Percentiles rank a stretch among this genome's conserved stretches.
These are phyloP conservation scores for Grallaria varia DNA, from an alignment of 2,113 vertebrate genomes.

Conservation along the genomic window DNA sequence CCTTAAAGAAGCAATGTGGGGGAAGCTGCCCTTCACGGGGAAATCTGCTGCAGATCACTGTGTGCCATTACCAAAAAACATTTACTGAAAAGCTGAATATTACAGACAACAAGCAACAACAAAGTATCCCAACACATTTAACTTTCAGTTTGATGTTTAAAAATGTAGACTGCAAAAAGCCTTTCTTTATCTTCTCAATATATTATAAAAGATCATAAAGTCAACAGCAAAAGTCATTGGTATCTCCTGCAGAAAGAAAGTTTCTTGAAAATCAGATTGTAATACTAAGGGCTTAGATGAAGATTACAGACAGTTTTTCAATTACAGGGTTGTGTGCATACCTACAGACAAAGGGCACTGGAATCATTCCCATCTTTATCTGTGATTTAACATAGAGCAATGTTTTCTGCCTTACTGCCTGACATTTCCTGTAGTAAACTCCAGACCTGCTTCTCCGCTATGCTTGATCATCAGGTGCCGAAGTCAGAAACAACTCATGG, in stretches of 20 bases:
- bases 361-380: neutral
- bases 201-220: neutral
- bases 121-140: neutral
- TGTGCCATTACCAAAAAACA: neutral
- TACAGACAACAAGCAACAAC: neutral
- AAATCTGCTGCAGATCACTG: neutral
- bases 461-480: neutral
- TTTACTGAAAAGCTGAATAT: neutral
- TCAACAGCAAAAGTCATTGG: neutral
- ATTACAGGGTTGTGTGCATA: neutral
- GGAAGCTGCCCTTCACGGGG: neutral
- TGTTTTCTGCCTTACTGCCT: neutral
- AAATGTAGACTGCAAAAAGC: neutral
- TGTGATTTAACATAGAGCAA: neutral
- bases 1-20: neutral
- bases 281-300: neutral
- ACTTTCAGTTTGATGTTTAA: neutral
- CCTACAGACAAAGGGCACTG: neutral
- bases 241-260: neutral
- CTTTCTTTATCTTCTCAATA: neutral
- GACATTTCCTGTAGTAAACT: neutral
- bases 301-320: neutral
- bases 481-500: neutral
- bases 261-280: neutral
- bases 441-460: neutral